A percentile compares a stretch with the other conserved stretches of the same genome.
Evolutionary conservation across 1,140 invertebrate genomes (phyloP).

Genomic region (Bombus sylvicola): DNA sequence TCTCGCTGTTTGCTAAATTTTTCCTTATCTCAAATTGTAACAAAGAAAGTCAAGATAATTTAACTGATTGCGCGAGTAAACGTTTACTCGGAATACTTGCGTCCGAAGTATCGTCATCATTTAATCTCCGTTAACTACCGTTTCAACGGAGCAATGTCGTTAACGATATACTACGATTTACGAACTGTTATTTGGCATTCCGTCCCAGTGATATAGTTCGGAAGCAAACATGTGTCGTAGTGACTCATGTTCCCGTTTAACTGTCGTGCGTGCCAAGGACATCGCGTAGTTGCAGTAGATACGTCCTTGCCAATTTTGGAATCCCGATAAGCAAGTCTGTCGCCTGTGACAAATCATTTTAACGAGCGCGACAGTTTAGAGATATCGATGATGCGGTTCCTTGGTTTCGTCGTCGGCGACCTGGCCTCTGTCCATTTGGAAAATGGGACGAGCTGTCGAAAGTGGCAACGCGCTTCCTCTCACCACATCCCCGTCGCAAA

Average conservation of each 20-base stretch:
- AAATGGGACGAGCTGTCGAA: neutral
- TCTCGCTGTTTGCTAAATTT: neutral
- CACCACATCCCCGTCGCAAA: neutral
- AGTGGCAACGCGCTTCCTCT: neutral
- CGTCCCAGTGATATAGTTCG: neutral
- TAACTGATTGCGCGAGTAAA: neutral
- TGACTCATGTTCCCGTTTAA: constrained; percentile 33
- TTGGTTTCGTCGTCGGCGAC: neutral
- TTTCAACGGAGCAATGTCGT: neutral
- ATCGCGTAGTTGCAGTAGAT: neutral
- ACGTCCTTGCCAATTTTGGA: constrained; percentile 37
- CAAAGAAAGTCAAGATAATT: neutral
- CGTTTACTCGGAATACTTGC: neutral
- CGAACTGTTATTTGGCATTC: neutral
- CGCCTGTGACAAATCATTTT: constrained; percentile 23
- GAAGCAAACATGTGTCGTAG: constrained; percentile 23
- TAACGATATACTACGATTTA: constrained; percentile 3
- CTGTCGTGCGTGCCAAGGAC: constrained; percentile 29
- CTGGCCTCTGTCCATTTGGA: constrained; percentile 39
- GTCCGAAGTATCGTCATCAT: neutral
- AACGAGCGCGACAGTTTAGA: constrained; percentile 12
- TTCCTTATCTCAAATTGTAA: neutral
- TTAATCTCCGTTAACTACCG: neutral
- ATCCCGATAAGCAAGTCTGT: constrained; percentile 12
- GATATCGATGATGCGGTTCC: neutral